A percentile compares a stretch with the other conserved stretches of the same genome.
These are phyloP conservation scores for Sminthurides aquaticus DNA, from an alignment of 2,888 invertebrate genomes.

Conservation along the genomic window DNA sequence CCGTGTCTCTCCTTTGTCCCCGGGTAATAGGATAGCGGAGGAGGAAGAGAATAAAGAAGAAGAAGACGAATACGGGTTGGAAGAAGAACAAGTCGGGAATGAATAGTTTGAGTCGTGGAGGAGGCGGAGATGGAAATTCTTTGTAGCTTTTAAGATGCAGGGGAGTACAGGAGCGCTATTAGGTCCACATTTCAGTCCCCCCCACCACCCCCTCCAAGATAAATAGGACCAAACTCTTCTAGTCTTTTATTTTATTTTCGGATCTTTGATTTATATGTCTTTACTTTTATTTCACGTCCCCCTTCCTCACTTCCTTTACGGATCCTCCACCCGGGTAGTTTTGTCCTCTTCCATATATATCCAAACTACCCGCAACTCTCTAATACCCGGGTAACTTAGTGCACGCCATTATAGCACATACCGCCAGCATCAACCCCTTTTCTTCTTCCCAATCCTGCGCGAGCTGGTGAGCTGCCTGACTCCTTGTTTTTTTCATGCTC, in stretches of 20 bases:
- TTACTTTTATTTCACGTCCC: constrained; percentile 10
- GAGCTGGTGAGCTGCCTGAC: too few relatives aligned
- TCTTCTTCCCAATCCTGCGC: too few relatives aligned
- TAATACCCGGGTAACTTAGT: too few relatives aligned
- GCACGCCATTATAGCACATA: background rate
- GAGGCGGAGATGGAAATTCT: background rate
- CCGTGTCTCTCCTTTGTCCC: background rate
- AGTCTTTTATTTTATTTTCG: constrained; percentile 38
- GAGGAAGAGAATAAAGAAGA: background rate
- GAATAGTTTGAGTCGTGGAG: background rate
- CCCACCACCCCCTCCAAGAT: constrained; percentile 32
- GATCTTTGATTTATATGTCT: constrained; percentile 39
- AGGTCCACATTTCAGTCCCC: background rate
- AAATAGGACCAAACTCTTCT: constrained; percentile 33
- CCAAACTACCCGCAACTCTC: too few relatives aligned
- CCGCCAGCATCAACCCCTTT: too few relatives aligned
- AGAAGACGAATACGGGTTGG: background rate
- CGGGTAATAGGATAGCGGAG: background rate
- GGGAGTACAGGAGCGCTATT: background rate
- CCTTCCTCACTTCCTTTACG: background rate
- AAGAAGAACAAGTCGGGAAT: background rate
- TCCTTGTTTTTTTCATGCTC: too few relatives aligned
- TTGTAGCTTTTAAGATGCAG: background rate
- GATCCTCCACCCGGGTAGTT: background rate
- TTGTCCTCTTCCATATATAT: background rate